Conservation (phyloP, 2,888 invertebrate genomes). For the Pegoplata infirma region DNA sequence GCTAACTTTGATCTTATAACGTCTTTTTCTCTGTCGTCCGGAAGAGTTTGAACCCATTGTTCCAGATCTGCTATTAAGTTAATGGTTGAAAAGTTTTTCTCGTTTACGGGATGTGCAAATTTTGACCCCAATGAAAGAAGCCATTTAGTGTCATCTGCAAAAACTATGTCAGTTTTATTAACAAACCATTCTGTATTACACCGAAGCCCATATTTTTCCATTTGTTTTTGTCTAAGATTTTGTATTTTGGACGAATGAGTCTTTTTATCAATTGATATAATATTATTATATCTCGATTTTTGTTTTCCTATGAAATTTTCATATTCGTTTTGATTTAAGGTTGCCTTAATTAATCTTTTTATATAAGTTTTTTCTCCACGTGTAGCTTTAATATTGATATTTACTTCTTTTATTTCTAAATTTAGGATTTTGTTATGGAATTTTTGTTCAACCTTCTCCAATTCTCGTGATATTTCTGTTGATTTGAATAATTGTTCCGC, state of each 20-base stretch:
- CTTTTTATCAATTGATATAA: neutral
- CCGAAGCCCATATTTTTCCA: neutral
- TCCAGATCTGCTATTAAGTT: slow-evolving; percentile 2
- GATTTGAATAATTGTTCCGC: neutral
- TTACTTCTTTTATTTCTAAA: neutral
- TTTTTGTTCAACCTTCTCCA: neutral
- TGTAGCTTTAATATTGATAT: neutral
- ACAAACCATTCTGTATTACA: neutral
- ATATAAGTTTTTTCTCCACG: neutral
- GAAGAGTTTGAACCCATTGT: slow-evolving; percentile 7
- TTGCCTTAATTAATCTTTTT: neutral
- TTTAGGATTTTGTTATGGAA: neutral
- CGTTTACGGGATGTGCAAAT: neutral
- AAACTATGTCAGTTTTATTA: neutral
- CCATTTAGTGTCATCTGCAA: neutral
- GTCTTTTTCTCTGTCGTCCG: neutral
- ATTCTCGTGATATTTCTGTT: neutral
- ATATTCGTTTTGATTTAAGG: neutral
- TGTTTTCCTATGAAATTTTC: neutral
- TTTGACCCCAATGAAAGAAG: slow-evolving; percentile 3
- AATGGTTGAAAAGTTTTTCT: neutral
- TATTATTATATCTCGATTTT: neutral
- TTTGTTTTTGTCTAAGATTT: neutral
- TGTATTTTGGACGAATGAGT: neutral
- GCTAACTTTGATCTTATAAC: neutral